Base-by-base conservation (phyloP, 53 echinoderm and acorn worm genomes). In the Echinarachnius parma region DNA sequence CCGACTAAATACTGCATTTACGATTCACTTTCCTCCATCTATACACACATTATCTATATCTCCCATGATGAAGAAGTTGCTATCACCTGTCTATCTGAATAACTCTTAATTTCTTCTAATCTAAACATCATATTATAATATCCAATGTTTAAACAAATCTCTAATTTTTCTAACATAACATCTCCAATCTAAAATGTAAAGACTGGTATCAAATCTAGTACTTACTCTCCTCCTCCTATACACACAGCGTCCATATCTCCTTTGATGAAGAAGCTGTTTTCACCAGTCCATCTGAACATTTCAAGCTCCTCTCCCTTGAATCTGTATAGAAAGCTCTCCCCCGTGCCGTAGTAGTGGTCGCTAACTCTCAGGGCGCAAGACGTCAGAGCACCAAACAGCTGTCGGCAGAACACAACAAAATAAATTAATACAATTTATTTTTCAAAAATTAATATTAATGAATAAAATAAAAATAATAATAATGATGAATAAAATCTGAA, bases 141-240 rank as follows among this genome's bases (percentile, higher is more conserved):
- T 44, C 45, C 1, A 44, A 1, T 11, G 11, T 44, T 44, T 11
- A 1, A 14, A 14, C 45, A 1, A 11, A 1, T 44, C 2, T 44
- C 45, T 44, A 0, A 44, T 44, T 16, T 44, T 2, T 16, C n/a
- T n/a, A 14, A 44, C 45, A 14, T 44, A 11, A 44, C 16, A 44
- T 16, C 16, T 16, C 45, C 45, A 44, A 14, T 44, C 16, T 44
- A 53, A 53, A 22, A 22, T 3, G 1, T 24, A n/a, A 19, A 61
- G 61, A 59, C 60, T 31, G 32, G 61, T 61, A 31, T 10, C n/a
- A n/a, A n/a, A n/a, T n/a, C 23, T 33, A 32, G 19, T 61, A 91
- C 98, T 92, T 78, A 98, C 98, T 91, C 98, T 88, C 98, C 98
- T 25, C 98, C 98, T 34, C 98, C 98, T 5, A 98, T 86, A 46